These are phyloP conservation scores for Mythimna lalbum DNA, from an alignment of 2,888 invertebrate genomes.

Conservation along the genomic window DNA sequence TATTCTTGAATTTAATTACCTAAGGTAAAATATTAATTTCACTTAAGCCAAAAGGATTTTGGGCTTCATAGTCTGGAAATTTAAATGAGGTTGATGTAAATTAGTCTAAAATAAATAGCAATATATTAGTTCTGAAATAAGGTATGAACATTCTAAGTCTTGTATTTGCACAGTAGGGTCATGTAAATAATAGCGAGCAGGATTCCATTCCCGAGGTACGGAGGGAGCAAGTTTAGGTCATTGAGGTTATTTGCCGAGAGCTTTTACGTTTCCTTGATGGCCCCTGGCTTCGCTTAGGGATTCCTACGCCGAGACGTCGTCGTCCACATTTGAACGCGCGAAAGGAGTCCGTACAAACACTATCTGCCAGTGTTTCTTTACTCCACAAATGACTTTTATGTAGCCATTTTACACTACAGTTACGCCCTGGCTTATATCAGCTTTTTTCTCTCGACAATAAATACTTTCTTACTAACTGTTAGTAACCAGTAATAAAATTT, in stretches of 20 bases:
- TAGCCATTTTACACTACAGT: slow-evolving; percentile 15
- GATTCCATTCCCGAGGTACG: slow-evolving; percentile 57
- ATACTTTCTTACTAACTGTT: neutral
- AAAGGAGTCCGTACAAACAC: slow-evolving; percentile 60
- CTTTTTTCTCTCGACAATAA: neutral
- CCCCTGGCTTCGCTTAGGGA: slow-evolving; percentile 74
- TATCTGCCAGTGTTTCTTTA: slow-evolving; percentile 47
- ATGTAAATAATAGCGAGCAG: slow-evolving; percentile 67
- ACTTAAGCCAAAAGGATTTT: neutral
- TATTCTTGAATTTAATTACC: slow-evolving; percentile 4
- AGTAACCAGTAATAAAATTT: neutral
- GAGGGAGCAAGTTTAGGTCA: slow-evolving; percentile 64
- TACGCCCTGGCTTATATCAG: neutral
- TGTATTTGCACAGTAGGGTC: slow-evolving; percentile 56
- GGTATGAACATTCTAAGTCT: slow-evolving; percentile 30
- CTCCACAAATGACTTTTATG: slow-evolving; percentile 28
- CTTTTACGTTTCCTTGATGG: slow-evolving; percentile 73
- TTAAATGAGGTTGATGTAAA: slow-evolving; percentile 26
- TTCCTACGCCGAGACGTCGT: slow-evolving; percentile 63
- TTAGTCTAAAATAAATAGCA: slow-evolving; percentile 17
- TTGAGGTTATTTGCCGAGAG: slow-evolving; percentile 77
- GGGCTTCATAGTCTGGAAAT: neutral
- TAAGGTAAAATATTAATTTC: slow-evolving; percentile 5
- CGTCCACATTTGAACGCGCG: slow-evolving; percentile 62
- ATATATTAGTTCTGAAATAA: slow-evolving; percentile 26